A percentile compares a stretch with the other conserved stretches of the same genome.
Evolutionary conservation across 1,140 invertebrate species (phyloP).

Genomic region (Odontomachus brunneus): DNA sequence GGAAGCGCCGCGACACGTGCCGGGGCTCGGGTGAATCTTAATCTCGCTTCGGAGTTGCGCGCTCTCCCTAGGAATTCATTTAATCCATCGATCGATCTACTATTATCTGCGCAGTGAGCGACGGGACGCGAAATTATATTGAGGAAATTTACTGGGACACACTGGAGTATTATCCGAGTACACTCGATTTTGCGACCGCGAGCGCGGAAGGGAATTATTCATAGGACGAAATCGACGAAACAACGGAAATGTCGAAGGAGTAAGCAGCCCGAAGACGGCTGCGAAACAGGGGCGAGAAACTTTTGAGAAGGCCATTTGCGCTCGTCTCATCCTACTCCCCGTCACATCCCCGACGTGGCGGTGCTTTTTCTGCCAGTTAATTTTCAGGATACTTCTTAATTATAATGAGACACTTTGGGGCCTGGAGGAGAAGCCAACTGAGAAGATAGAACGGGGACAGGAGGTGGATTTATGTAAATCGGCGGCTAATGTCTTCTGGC

Average conservation of each 20-base stretch:
- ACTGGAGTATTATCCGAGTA: too few relatives aligned
- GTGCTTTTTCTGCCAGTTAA: conserved; percentile 81
- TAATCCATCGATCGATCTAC: neutral
- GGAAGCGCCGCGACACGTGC: conserved; percentile 66
- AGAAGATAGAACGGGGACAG: conserved; percentile 21
- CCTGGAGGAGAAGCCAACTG: conserved; percentile 66
- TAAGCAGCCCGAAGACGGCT: neutral
- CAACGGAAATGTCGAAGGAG: neutral
- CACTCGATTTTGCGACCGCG: neutral
- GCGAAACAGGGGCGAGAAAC: conserved; percentile 47
- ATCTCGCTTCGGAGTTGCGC: conserved; percentile 7
- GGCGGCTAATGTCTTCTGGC: conserved; percentile 84
- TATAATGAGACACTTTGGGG: conserved; percentile 84
- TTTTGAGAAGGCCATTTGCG: conserved; percentile 71
- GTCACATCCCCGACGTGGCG: conserved; percentile 59
- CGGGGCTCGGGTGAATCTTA: conserved; percentile 59
- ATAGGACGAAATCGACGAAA: neutral
- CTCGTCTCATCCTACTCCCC: conserved; percentile 60
- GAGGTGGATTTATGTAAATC: conserved; percentile 83
- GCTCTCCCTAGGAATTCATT: neutral
- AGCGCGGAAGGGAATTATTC: neutral
- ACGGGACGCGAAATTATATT: neutral
- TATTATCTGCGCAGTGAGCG: neutral
- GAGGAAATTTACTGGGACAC: too few relatives aligned
- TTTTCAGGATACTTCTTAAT: conserved; percentile 84